These are phyloP conservation scores for Choloepus didactylus DNA, from an alignment of 2,797 vertebrate species.

Conservation along the genomic window DNA sequence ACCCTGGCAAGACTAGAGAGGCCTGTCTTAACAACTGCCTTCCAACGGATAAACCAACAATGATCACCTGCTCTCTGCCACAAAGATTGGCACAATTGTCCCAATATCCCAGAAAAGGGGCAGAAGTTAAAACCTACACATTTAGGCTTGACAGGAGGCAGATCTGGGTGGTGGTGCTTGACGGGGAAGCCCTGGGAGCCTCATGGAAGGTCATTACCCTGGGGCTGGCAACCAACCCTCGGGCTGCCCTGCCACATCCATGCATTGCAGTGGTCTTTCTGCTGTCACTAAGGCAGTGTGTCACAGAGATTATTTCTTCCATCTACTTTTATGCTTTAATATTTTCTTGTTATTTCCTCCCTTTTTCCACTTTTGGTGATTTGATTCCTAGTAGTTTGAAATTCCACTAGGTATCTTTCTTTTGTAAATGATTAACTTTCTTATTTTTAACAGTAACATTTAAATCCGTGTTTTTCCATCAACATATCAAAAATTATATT, in stretches of 20 bases:
- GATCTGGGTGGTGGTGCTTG: background rate
- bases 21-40: background rate
- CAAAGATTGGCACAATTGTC: background rate
- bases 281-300: background rate
- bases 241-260: too few species aligned
- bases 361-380: background rate
- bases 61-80: background rate
- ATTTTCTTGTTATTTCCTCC: background rate
- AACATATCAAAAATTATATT: background rate
- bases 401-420: background rate
- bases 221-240: background rate
- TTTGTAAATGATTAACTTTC: background rate
- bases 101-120: background rate
- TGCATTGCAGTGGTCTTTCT: background rate
- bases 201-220: rapidly evolving
- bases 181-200: too few species aligned
- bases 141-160: background rate
- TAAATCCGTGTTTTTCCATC: background rate
- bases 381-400: background rate
- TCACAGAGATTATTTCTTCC: background rate
- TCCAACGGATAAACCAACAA: background rate
- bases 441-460: background rate
- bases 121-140: rapidly evolving
- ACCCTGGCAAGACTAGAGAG: background rate
- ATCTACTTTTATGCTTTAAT: background rate